These are phyloP conservation scores for Indri indri DNA, from an alignment of 2,113 vertebrate species.

Conservation along the genomic window DNA sequence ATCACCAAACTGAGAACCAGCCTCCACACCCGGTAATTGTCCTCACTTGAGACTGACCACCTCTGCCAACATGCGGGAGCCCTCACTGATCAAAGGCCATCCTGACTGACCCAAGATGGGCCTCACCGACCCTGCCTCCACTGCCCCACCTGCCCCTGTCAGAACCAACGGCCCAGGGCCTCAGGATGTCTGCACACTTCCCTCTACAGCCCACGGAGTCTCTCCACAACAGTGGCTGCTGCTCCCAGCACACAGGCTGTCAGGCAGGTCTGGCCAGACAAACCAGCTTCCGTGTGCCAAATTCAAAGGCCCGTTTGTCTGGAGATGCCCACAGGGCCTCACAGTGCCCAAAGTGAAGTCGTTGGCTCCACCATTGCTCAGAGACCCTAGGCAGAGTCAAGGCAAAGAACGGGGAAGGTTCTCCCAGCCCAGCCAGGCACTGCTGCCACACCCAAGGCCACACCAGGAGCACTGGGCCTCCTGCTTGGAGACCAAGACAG, in stretches of 20 bases:
- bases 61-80: background rate
- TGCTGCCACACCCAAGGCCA: background rate
- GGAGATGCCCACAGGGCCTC: background rate
- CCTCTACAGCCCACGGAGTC: background rate
- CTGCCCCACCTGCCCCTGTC: background rate
- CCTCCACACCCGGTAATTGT: background rate
- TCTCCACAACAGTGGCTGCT: constrained; percentile 7
- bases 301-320: constrained; percentile 70
- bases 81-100: background rate
- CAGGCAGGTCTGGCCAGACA: constrained; percentile 60
- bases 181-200: background rate
- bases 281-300: constrained; percentile 58
- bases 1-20: background rate
- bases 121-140: background rate
- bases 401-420: background rate
- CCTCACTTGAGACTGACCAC: background rate
- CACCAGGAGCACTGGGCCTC: background rate
- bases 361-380: background rate
- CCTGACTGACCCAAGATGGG: background rate
- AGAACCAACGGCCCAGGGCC: background rate
- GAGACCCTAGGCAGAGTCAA: constrained; percentile 1
- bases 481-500: background rate
- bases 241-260: constrained; percentile 37
- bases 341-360: background rate
- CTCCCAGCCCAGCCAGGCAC: background rate